Percentiles rank a stretch among this genome's conserved stretches.
Conservation (phyloP, 2,113 vertebrate species). For the Proterorhinus semilunaris region DNA sequence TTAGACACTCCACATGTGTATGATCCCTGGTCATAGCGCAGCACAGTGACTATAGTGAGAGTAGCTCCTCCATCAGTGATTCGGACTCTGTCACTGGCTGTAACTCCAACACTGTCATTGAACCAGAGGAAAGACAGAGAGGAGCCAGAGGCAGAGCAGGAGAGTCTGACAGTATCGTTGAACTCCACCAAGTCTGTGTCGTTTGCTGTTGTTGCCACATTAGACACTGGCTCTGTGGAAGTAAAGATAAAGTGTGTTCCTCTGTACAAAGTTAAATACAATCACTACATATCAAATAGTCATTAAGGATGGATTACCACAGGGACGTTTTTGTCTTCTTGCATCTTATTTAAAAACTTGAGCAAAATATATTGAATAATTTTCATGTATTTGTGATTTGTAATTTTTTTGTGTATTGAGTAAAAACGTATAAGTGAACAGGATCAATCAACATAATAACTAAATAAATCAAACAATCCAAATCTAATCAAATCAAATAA, state of each 20-base stretch:
- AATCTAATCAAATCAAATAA: too few species aligned
- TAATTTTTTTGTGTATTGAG: too few species aligned
- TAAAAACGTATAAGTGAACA: too few species aligned
- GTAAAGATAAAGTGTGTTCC: not conserved
- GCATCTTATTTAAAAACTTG: too few species aligned
- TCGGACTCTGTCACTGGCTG: constrained; percentile 45
- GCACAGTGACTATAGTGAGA: constrained; percentile 46
- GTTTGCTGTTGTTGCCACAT: not conserved
- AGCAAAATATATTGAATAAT: too few species aligned
- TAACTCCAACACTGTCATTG: constrained; percentile 57
- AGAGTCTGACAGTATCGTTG: constrained; percentile 29
- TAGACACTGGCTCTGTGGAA: constrained; percentile 26
- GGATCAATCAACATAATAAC: too few species aligned
- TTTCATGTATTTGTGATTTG: too few species aligned
- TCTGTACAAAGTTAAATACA: not conserved
- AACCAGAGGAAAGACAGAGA: constrained; percentile 49
- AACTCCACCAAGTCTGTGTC: constrained; percentile 38
- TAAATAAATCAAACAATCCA: too few species aligned
- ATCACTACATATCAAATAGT: too few species aligned
- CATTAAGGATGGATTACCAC: too few species aligned
- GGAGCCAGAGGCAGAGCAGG: constrained; percentile 50
- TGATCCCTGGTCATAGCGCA: constrained; percentile 39
- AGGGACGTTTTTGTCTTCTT: too few species aligned
- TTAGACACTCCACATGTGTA: constrained; percentile 29
- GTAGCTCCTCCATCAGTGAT: constrained; percentile 26